A percentile compares a stretch with the other conserved stretches of the same genome.
Evolutionary conservation across 2,797 vertebrate species (phyloP).

Genomic region (Dermochelys coriacea): DNA sequence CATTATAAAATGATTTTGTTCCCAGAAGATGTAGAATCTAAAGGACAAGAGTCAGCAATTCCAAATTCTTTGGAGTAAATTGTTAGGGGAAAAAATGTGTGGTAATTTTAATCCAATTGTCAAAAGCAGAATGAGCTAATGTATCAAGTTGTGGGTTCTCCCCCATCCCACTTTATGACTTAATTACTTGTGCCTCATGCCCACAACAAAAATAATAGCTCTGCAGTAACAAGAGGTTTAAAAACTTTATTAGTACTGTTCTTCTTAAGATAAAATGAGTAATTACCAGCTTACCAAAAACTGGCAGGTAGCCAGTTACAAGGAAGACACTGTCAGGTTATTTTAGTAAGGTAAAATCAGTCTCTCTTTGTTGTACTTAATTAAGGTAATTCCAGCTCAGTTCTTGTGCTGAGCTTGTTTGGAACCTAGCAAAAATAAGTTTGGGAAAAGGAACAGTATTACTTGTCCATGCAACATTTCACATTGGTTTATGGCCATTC

Average conservation of each 20-base stretch:
- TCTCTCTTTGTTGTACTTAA: background rate
- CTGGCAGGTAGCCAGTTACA: slow-evolving; percentile 48
- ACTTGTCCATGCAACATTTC: background rate
- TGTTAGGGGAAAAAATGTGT: slow-evolving; percentile 21
- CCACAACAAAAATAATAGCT: slow-evolving; percentile 51
- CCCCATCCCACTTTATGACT: slow-evolving; percentile 37
- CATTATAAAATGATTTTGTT: background rate
- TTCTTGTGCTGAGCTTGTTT: background rate
- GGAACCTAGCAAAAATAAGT: background rate
- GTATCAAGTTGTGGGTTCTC: slow-evolving; percentile 58
- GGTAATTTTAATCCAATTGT: slow-evolving; percentile 72
- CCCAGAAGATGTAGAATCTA: background rate
- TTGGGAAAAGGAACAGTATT: background rate
- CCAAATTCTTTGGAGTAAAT: background rate
- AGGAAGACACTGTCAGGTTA: slow-evolving; percentile 39
- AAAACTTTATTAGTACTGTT: slow-evolving; percentile 51
- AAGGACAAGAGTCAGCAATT: background rate
- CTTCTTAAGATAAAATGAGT: slow-evolving; percentile 65
- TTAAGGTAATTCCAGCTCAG: slow-evolving; percentile 26
- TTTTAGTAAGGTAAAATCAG: slow-evolving; percentile 6
- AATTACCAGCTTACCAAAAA: slow-evolving; percentile 63
- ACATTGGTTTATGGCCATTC: background rate
- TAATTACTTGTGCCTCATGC: slow-evolving; percentile 62
- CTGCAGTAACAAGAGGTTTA: slow-evolving; percentile 38
- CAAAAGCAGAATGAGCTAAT: slow-evolving; percentile 67